phyloP scores from a whole-genome alignment of 2,888 invertebrate species.

The Netelia virgata region DNA sequence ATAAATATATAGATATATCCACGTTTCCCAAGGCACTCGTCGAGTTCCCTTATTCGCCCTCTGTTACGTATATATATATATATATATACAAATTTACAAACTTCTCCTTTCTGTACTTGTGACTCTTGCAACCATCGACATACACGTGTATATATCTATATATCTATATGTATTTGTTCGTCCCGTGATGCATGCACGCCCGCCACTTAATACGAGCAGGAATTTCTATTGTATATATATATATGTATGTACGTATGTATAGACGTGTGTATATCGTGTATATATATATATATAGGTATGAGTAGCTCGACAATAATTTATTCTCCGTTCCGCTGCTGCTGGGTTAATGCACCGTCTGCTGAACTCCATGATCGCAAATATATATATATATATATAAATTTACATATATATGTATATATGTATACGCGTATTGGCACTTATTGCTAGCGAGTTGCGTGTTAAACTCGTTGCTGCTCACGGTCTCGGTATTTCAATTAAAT shows the following conservation, averaged over 20 bases:
- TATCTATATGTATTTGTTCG: constrained; percentile 25
- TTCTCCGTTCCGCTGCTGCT: constrained; percentile 54
- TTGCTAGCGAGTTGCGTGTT: constrained; percentile 38
- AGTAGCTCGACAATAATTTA: constrained; percentile 63
- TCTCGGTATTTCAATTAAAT: constrained; percentile 54
- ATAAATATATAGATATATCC: neutral
- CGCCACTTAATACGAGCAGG: constrained; percentile 60
- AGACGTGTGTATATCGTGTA: neutral
- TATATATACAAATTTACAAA: constrained; percentile 27
- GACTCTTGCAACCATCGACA: constrained; percentile 7
- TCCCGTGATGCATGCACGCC: constrained; percentile 42
- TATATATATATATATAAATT: neutral
- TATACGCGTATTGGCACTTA: constrained; percentile 13
- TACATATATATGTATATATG: neutral
- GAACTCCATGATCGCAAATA: constrained; percentile 40
- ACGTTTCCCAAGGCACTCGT: constrained; percentile 15
- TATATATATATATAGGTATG: constrained; percentile 40
- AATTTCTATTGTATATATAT: constrained; percentile 63
- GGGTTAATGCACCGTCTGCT: constrained; percentile 66
- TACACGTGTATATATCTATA: constrained; percentile 12
- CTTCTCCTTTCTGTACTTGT: constrained; percentile 22
- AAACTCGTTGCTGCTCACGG: constrained; percentile 31
- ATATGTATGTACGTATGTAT: constrained; percentile 34
- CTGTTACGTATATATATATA: constrained; percentile 18
- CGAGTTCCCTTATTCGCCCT: constrained; percentile 53